Percentiles rank a stretch among this genome's conserved stretches.
phyloP scores from a whole-genome alignment of 2,113 vertebrate genomes.

The Actenoides hombroni region DNA sequence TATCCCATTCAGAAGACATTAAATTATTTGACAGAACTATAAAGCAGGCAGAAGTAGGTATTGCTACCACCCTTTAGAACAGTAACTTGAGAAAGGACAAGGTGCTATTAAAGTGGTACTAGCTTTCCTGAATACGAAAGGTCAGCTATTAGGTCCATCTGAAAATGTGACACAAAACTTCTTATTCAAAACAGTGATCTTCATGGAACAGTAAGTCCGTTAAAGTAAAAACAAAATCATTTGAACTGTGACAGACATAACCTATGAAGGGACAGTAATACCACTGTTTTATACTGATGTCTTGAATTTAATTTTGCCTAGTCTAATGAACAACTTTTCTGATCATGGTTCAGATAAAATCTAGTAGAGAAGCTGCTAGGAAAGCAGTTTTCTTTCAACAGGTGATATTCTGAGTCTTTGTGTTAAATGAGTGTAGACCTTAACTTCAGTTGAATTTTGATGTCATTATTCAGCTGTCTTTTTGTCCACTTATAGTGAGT shows the following conservation, averaged over 20 bases:
- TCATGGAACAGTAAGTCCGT: background rate
- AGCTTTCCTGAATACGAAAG: background rate
- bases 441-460: background rate
- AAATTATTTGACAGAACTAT: slow-evolving; percentile 12
- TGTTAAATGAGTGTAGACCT: background rate
- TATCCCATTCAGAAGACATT: background rate
- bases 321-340: background rate
- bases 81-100: background rate
- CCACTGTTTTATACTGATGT: background rate
- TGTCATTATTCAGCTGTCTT: background rate
- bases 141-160: background rate
- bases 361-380: background rate
- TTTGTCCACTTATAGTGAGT: background rate
- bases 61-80: background rate
- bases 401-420: background rate
- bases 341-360: background rate
- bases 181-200: background rate
- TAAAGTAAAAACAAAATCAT: background rate
- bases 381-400: background rate
- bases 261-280: background rate
- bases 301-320: background rate
- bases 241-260: background rate
- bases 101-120: background rate
- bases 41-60: background rate
- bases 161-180: background rate